Conservation (phyloP, 2,797 vertebrate species). For the Pachyuromys duprasi region DNA sequence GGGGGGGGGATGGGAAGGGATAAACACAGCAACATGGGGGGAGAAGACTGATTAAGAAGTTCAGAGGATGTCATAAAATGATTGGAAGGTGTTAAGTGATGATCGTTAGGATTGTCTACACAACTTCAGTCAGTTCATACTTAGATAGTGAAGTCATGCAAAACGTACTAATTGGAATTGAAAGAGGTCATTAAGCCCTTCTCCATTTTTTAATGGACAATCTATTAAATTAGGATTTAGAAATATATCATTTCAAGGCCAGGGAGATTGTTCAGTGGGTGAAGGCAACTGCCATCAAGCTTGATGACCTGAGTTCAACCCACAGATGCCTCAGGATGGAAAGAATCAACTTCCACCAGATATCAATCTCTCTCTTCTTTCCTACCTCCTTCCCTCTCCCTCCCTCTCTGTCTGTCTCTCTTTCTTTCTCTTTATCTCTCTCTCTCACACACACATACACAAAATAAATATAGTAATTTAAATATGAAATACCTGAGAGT, state of each 20-base stretch:
- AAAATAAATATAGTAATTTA: not conserved
- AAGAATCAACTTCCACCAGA: not conserved
- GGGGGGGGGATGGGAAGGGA: not conserved
- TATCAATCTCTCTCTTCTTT: too few species aligned
- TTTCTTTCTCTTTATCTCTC: not conserved
- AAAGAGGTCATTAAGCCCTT: slow-evolving; percentile 50
- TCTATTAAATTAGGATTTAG: slow-evolving; percentile 34
- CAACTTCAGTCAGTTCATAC: slow-evolving; percentile 76
- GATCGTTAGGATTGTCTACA: slow-evolving; percentile 76
- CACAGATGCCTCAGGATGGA: not conserved
- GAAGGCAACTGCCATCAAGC: not conserved
- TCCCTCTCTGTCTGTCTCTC: not conserved
- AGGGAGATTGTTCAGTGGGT: not conserved
- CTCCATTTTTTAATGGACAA: slow-evolving; percentile 25
- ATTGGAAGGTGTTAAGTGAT: slow-evolving; percentile 66
- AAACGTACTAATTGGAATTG: slow-evolving; percentile 39
- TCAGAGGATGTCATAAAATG: not conserved
- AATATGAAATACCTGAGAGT: not conserved
- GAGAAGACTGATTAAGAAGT: not conserved
- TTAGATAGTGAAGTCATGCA: slow-evolving; percentile 64
- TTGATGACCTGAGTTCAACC: not conserved
- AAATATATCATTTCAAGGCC: not conserved
- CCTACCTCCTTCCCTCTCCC: too few species aligned
- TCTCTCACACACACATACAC: not conserved
- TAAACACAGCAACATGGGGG: slow-evolving; percentile 37